A percentile compares a stretch with the other conserved stretches of the same genome.
Evolutionary conservation across 2,797 vertebrate species (phyloP).

Genomic region (Myotis daubentonii): DNA sequence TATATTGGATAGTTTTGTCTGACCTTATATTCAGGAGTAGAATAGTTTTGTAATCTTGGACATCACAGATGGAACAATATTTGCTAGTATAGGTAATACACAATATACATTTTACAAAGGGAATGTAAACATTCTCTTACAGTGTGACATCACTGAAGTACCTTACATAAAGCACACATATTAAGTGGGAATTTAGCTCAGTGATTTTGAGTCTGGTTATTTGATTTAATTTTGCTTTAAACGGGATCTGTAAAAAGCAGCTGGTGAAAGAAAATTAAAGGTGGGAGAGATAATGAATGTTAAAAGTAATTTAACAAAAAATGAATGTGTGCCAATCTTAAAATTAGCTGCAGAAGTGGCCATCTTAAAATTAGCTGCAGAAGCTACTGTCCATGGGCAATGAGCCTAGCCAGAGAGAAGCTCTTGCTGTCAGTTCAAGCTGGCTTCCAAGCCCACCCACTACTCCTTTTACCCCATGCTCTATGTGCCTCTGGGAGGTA

Average conservation of each 20-base stretch:
- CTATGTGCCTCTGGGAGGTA: not conserved
- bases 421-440: not conserved
- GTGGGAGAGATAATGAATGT: not conserved
- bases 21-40: conserved; percentile 87
- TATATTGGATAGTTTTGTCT: conserved; percentile 96
- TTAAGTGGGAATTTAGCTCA: not conserved
- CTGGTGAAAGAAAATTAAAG: not conserved
- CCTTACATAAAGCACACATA: not conserved
- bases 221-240: not conserved
- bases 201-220: not conserved
- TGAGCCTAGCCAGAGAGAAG: not conserved
- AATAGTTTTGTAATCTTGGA: not conserved
- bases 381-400: not conserved
- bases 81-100: not conserved
- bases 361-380: not conserved
- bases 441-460: not conserved
- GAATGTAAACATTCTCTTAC: not conserved
- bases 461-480: not conserved
- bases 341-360: not conserved
- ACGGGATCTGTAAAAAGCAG: not conserved
- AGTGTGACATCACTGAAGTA: not conserved
- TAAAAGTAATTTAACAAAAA: not conserved
- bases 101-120: not conserved
- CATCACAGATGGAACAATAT: not conserved
- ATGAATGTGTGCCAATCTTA: not conserved